Evolutionary conservation across 2,888 invertebrate species (phyloP).

Genomic region (Camponotus fellah): DNA sequence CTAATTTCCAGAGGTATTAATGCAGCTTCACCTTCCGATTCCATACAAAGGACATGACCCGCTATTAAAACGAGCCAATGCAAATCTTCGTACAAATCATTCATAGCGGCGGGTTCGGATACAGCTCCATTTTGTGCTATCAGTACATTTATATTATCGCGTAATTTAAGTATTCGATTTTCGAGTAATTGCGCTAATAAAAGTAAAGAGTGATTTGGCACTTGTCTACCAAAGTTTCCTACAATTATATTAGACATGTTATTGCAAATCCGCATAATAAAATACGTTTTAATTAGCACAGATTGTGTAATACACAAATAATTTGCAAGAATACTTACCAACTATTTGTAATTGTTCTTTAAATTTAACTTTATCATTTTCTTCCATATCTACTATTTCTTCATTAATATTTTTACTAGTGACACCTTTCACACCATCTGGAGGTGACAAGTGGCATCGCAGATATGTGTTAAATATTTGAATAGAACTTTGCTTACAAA

Average conservation of each 20-base stretch:
- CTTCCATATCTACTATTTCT: conserved; percentile 89
- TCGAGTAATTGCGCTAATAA: conserved; percentile 90
- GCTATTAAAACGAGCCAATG: conserved; percentile 95
- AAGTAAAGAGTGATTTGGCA: conserved; percentile 89
- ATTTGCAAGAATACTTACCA: conserved; percentile 82
- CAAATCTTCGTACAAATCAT: conserved; percentile 93
- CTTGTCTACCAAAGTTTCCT: conserved; percentile 88
- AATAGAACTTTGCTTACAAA: conserved; percentile 84
- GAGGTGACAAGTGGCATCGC: conserved; percentile 93
- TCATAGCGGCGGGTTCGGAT: conserved; percentile 85
- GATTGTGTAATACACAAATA: neutral
- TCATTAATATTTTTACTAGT: conserved; percentile 85
- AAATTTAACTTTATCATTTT: conserved; percentile 89
- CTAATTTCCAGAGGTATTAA: conserved; percentile 90
- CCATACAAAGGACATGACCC: conserved; percentile 90
- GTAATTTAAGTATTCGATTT: conserved; percentile 88
- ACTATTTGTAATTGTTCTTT: conserved; percentile 92
- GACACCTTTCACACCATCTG: conserved; percentile 90
- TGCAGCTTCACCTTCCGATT: conserved; percentile 90
- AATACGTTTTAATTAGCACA: neutral
- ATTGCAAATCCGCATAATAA: neutral
- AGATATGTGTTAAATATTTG: conserved; percentile 93
- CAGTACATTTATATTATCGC: conserved; percentile 85
- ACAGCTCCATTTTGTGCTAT: conserved; percentile 70
- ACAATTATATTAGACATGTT: conserved; percentile 31